Base-by-base conservation (phyloP, 2,888 invertebrate genomes). In the Troglohyphantes excavatus region DNA sequence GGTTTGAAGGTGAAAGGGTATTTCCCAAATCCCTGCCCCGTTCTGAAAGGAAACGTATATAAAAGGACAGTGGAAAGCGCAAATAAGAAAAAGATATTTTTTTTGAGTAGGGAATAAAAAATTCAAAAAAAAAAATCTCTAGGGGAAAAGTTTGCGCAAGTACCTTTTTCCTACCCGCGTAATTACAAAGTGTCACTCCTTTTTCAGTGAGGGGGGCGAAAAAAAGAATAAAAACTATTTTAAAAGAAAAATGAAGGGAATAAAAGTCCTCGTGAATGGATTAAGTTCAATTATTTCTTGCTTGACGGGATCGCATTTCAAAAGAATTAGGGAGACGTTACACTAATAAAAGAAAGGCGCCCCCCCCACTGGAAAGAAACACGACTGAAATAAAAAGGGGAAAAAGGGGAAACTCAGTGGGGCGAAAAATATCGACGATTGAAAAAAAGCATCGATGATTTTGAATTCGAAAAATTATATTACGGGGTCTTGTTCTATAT, bases 201-300 rank as follows among this genome's bases (percentile, higher is more conserved):
- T 46, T 53, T 61, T 61, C 39, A 59, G n/a, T 39, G 59, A 61
- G 33, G n/a, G 19, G 53, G 21, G n/a, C 19, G 53, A 27, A 19
- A 59, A 61, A 39, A 5, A 53, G 63, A 19, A 19, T 3, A 26
- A 53, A 53, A 53, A 53, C 17, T 53, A 53, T 53, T 53, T 53
- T 53, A 59, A 81, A 68, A 68, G 68, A 68, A 33, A 29, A 27
- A 68, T 46, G 67, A 79, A 29, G 9, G 53, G 19, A 68, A 79
- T 68, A 53, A 67, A 79, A 63, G 43, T 19, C 19, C 79, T 17
- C 79, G 53, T 81, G 68, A 81, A 81, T 81, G 79, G 68, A 81
- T 81, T 68, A 59, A 53, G 68, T 81, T 68, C 79, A 81, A 81
- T 81, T 68, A 81, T 81, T 81, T 81, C 68, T 67, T 81, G 79